phyloP scores from a whole-genome alignment of 1,140 invertebrate genomes.

The Mycetomoellerius zeteki region DNA sequence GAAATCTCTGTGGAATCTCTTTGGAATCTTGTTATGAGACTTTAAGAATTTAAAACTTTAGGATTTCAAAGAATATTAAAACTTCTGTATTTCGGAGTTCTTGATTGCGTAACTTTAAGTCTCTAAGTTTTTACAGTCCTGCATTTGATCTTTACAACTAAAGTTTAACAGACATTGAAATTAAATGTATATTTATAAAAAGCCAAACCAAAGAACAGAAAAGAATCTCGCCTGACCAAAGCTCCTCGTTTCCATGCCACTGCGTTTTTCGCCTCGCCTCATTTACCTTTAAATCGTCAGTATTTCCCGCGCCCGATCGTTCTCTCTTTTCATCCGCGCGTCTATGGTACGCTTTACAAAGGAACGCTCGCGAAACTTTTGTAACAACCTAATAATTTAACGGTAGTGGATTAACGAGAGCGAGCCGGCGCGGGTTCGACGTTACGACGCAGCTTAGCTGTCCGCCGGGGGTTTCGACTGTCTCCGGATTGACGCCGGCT shows the following conservation, averaged over 20 bases:
- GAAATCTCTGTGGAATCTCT: not conserved
- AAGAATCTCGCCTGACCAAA: not conserved
- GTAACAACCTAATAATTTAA: slow-evolving; percentile 70
- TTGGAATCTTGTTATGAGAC: not conserved
- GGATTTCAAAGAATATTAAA: not conserved
- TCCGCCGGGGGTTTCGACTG: slow-evolving; percentile 68
- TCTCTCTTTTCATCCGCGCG: not conserved
- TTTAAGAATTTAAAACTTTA: not conserved
- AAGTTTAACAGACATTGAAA: not conserved
- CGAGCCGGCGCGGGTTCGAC: slow-evolving; percentile 34
- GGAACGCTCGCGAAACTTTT: slow-evolving; percentile 37
- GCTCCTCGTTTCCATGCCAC: not conserved
- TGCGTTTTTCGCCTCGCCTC: slow-evolving; percentile 33
- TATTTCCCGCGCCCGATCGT: slow-evolving; percentile 16
- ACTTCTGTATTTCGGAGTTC: not conserved
- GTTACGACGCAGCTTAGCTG: slow-evolving; percentile 69
- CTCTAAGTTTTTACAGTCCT: not conserved
- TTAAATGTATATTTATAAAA: not conserved
- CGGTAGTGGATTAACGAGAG: slow-evolving; percentile 74
- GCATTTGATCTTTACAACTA: not conserved
- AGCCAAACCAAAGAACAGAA: not conserved
- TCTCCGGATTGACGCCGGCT: slow-evolving; percentile 83
- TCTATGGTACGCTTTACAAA: slow-evolving; percentile 30
- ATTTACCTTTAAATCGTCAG: slow-evolving; percentile 32
- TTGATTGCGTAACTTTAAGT: not conserved